phyloP scores from a whole-genome alignment of 2,113 vertebrate species.

The Ophthalmolycus amberensis region DNA sequence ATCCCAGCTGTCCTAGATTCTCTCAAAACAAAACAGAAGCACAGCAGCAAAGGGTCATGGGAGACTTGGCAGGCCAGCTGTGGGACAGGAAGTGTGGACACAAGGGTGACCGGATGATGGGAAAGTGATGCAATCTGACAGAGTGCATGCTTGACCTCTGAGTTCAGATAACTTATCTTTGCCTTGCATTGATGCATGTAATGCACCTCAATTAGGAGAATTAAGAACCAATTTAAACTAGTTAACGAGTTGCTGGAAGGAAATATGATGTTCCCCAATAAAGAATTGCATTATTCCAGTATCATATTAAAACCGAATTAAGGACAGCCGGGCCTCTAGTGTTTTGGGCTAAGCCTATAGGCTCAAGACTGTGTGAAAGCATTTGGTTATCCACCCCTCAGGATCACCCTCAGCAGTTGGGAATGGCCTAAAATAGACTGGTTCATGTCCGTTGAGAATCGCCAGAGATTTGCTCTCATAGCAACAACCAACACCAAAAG shows the following conservation, averaged over 20 bases:
- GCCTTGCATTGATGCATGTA: slow-evolving; percentile 36
- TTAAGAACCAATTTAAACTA: slow-evolving; percentile 20
- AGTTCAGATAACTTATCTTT: slow-evolving; percentile 60
- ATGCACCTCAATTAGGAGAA: slow-evolving; percentile 42
- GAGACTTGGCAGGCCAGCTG: slow-evolving; percentile 78
- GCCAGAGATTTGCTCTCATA: slow-evolving; percentile 69
- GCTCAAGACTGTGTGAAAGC: slow-evolving; percentile 71
- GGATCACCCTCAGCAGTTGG: slow-evolving; percentile 65
- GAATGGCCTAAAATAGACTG: slow-evolving; percentile 73
- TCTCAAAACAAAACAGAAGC: slow-evolving; percentile 74
- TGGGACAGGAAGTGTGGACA: slow-evolving; percentile 80
- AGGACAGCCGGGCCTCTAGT: slow-evolving; percentile 33
- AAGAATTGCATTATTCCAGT: slow-evolving; percentile 14
- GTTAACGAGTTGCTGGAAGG: neutral
- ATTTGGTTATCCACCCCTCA: slow-evolving; percentile 69
- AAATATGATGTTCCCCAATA: neutral
- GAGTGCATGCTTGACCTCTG: slow-evolving; percentile 49
- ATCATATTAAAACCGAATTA: slow-evolving; percentile 52
- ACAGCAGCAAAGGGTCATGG: slow-evolving; percentile 79
- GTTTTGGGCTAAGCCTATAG: slow-evolving; percentile 45
- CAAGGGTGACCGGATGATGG: slow-evolving; percentile 76
- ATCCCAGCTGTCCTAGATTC: slow-evolving; percentile 72
- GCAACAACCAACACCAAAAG: slow-evolving; percentile 50
- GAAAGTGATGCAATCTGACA: slow-evolving; percentile 78
- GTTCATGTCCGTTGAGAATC: slow-evolving; percentile 69